A percentile compares a stretch with the other conserved stretches of the same genome.
These are phyloP conservation scores for Ceyx melanurus DNA, from an alignment of 2,113 vertebrate species.

Conservation along the genomic window DNA sequence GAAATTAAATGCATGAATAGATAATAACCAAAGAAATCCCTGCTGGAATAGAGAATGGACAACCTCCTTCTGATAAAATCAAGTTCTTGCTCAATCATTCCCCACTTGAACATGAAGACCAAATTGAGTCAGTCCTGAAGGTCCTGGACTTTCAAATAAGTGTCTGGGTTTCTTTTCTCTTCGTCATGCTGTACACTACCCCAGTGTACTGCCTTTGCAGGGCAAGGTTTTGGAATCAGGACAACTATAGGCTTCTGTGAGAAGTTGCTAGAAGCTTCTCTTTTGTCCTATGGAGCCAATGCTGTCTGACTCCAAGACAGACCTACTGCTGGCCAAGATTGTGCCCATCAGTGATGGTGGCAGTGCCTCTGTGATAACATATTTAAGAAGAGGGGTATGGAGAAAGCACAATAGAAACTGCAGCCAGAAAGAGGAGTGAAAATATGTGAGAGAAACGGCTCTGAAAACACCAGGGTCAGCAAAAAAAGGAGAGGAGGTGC, in stretches of 20 bases:
- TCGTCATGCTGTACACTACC: neutral
- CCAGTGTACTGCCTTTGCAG: neutral
- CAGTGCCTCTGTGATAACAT: neutral
- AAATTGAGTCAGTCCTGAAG: constrained; percentile 39
- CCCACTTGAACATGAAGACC: neutral
- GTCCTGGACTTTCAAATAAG: constrained; percentile 4
- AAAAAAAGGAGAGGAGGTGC: neutral
- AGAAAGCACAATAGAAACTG: neutral
- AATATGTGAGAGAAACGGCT: neutral
- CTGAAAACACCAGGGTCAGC: neutral
- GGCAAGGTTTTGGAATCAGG: neutral
- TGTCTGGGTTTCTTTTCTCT: neutral
- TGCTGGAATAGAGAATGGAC: constrained; percentile 57
- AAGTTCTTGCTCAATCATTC: constrained; percentile 60
- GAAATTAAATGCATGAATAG: constrained; percentile 70
- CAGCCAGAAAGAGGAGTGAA: neutral
- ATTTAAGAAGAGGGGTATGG: no score
- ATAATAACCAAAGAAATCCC: constrained; percentile 66
- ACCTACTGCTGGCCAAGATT: neutral
- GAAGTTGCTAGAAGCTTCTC: neutral
- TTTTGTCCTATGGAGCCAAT: neutral
- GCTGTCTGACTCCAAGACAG: neutral
- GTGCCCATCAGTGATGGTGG: neutral
- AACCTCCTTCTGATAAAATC: constrained; percentile 63
- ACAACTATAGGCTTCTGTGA: neutral